phyloP scores from a whole-genome alignment of 92 coral and sea anemone species.

The Umimayanthus kanabou region DNA sequence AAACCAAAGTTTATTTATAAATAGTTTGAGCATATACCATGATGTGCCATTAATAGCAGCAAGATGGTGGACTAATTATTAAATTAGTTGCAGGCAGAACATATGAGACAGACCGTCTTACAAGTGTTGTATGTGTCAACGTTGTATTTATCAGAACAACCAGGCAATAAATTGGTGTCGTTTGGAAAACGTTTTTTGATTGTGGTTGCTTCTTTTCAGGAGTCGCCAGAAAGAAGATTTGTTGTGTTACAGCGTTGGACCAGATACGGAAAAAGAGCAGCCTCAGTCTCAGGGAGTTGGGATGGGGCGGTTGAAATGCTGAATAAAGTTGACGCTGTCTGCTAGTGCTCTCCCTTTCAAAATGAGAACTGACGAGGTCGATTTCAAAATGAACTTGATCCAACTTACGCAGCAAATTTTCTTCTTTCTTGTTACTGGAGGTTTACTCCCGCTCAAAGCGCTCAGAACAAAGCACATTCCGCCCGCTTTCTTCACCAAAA shows the following conservation, averaged over 20 bases:
- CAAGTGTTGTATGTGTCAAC: too few relatives aligned
- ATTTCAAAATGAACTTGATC: background rate
- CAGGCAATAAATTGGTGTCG: background rate
- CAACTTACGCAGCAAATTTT: background rate
- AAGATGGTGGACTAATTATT: too few relatives aligned
- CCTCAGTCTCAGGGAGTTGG: background rate
- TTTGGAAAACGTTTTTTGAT: background rate
- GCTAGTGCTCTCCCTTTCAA: conserved; percentile 1
- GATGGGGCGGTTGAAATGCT: background rate
- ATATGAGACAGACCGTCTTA: too few relatives aligned
- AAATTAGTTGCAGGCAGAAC: too few relatives aligned
- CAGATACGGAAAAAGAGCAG: background rate
- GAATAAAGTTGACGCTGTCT: conserved; percentile 1
- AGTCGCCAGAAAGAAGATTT: conserved; percentile 2
- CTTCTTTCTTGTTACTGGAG: background rate
- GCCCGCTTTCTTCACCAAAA: background rate
- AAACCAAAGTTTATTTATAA: too few relatives aligned
- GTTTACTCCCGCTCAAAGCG: background rate
- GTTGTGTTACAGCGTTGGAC: conserved; percentile 5
- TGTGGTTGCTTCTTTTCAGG: background rate
- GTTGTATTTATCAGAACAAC: background rate
- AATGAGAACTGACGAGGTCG: background rate
- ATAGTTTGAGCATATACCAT: too few relatives aligned
- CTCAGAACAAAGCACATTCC: background rate
- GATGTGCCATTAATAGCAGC: too few relatives aligned